phyloP scores from a whole-genome alignment of 1,140 invertebrate species.

The Ruditapes philippinarum region DNA sequence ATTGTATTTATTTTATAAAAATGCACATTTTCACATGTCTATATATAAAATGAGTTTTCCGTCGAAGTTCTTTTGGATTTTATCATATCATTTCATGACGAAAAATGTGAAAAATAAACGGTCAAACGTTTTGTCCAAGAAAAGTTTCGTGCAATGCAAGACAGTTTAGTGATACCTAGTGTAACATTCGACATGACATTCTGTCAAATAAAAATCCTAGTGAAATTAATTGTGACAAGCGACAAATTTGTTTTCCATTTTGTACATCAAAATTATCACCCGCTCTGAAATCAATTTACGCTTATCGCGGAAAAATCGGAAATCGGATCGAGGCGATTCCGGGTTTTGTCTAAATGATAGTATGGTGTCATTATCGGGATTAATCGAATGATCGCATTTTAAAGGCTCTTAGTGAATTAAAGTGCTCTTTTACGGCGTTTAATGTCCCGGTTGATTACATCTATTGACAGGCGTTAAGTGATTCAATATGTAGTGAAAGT shows the following conservation, averaged over 20 bases:
- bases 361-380: slow-evolving; percentile 56
- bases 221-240: slow-evolving; percentile 46
- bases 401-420: slow-evolving; percentile 69
- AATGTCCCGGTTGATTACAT: slow-evolving; percentile 52
- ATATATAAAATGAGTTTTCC: too few relatives aligned
- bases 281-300: slow-evolving; percentile 59
- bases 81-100: too few relatives aligned
- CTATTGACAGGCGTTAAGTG: slow-evolving; percentile 49
- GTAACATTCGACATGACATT: not conserved
- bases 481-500: slow-evolving; percentile 1
- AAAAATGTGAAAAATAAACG: too few relatives aligned
- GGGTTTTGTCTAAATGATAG: slow-evolving; percentile 52
- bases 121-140: too few relatives aligned
- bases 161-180: too few relatives aligned
- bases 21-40: too few relatives aligned
- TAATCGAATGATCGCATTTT: slow-evolving; percentile 65
- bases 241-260: slow-evolving; percentile 46
- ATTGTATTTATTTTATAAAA: too few relatives aligned
- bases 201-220: not conserved
- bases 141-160: too few relatives aligned
- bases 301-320: slow-evolving; percentile 57
- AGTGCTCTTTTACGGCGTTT: slow-evolving; percentile 66
- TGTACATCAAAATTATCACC: slow-evolving; percentile 46
- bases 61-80: too few relatives aligned
- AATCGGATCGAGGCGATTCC: slow-evolving; percentile 34